Base-by-base conservation (phyloP, 2,888 invertebrate genomes). In the Erannis defoliaria region DNA sequence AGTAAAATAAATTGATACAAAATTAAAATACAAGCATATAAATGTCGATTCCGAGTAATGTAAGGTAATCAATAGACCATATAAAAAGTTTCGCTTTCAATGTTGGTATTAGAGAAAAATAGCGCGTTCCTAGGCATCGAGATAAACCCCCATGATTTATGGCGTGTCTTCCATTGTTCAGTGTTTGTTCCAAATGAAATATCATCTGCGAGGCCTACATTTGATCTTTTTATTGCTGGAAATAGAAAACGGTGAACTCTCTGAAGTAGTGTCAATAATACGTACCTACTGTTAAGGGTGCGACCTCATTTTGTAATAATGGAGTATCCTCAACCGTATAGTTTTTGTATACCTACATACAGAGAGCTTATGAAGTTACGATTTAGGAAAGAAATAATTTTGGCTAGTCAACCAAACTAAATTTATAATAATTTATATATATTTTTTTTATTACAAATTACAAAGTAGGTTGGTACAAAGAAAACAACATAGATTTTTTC, bases 141-240 rank as follows among this genome's bases (percentile, higher is more conserved):
- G 77, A 82, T 80, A 81, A 83, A 75, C 71, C 80, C 70, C 59
- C 55, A 72, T 84, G 85, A 85, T 85, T 82, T 83, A 85, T 81
- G 76, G 71, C 21, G 51, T 68, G 65, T 72, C 70, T 74, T 71
- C 80, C 80, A 81, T 82, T 82, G 82, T 80, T 77, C 75, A 75
- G 74, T 77, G 78, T 82, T 83, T 81, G 82, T 78, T 73, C 61
- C 68, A 70, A 67, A 81, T 82, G 76, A 82, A 77, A 73, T 68
- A 84, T 80, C 67, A 76, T 67, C 62, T 57, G 18, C 19, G 51
- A 56, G 49, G 56, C 56, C 62, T 62, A 62, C 53, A 56, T 62
- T 19, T 29, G 14, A 18, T 61, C 49, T 37, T 38, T 61, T 61
- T 62, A 48, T 61, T 16, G 40, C 14, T 12, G 6, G 19, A 46